Evolutionary conservation across 2,888 invertebrate species (phyloP).

Genomic region (Megastigmus dorsalis): DNA sequence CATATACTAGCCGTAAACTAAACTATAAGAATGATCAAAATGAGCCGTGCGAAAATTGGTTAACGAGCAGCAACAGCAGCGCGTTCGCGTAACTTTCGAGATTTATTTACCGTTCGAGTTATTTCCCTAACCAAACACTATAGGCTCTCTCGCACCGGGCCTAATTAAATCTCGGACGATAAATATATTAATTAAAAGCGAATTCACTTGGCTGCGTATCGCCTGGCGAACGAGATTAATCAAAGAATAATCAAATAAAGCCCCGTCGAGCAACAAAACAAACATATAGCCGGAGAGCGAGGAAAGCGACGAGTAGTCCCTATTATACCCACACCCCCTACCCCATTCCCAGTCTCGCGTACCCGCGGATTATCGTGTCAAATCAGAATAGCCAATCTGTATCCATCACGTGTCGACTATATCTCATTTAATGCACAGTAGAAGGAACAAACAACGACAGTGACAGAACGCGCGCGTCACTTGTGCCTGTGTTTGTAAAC

Average conservation of each 20-base stretch:
- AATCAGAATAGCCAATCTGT: slow-evolving; percentile 44
- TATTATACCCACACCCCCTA: too few species aligned
- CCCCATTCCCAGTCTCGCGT: neutral
- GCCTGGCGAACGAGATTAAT: slow-evolving; percentile 13
- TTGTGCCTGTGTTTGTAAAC: too few species aligned
- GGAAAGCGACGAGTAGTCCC: too few species aligned
- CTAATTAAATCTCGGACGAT: too few species aligned
- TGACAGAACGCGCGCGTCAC: slow-evolving; percentile 35
- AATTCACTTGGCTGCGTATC: neutral
- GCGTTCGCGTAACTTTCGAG: too few species aligned
- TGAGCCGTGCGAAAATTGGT: too few species aligned
- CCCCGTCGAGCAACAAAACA: neutral
- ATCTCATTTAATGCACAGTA: slow-evolving; percentile 14
- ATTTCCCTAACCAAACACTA: too few species aligned
- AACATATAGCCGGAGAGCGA: neutral
- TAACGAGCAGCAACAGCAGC: too few species aligned
- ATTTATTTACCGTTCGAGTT: too few species aligned
- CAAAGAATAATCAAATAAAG: slow-evolving; percentile 27
- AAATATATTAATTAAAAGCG: slow-evolving; percentile 28
- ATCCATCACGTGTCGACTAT: slow-evolving; percentile 36
- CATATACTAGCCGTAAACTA: too few species aligned
- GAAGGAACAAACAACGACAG: slow-evolving; percentile 26
- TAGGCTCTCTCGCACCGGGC: too few species aligned
- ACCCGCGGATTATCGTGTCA: slow-evolving; percentile 44
- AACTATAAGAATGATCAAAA: too few species aligned